These are phyloP conservation scores for Noctilio leporinus DNA, from an alignment of 2,113 vertebrate species.

Conservation along the genomic window DNA sequence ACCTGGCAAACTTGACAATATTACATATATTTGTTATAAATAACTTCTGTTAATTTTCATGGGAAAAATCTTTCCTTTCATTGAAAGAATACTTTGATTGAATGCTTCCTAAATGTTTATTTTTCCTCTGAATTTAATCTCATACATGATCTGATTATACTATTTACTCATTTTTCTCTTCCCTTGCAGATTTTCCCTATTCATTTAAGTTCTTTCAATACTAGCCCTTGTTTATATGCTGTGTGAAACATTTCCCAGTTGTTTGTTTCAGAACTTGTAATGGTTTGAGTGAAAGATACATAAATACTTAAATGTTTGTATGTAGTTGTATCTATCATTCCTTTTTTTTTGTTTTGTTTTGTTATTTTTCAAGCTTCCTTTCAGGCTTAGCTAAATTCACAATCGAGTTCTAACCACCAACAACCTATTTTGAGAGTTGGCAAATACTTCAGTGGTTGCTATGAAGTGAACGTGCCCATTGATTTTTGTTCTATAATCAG, in stretches of 20 bases:
- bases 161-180: not conserved
- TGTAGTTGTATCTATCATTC: not conserved
- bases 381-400: not conserved
- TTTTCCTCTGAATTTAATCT: not conserved
- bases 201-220: not conserved
- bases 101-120: not conserved
- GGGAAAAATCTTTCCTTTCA: not conserved
- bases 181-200: not conserved
- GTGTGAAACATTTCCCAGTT: not conserved
- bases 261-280: not conserved
- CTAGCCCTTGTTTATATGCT: not conserved
- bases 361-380: not conserved
- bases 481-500: not conserved
- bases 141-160: not conserved
- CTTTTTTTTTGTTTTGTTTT: not conserved
- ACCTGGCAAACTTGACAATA: not conserved
- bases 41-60: not conserved
- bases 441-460: not conserved
- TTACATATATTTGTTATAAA: not conserved
- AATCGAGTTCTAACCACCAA: not conserved
- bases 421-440: not conserved
- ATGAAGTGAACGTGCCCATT: not conserved
- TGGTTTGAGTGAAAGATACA: not conserved
- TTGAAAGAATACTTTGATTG: not conserved
- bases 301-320: not conserved